These are phyloP conservation scores for Nomada fucata DNA, from an alignment of 2,888 invertebrate species.

Conservation along the genomic window DNA sequence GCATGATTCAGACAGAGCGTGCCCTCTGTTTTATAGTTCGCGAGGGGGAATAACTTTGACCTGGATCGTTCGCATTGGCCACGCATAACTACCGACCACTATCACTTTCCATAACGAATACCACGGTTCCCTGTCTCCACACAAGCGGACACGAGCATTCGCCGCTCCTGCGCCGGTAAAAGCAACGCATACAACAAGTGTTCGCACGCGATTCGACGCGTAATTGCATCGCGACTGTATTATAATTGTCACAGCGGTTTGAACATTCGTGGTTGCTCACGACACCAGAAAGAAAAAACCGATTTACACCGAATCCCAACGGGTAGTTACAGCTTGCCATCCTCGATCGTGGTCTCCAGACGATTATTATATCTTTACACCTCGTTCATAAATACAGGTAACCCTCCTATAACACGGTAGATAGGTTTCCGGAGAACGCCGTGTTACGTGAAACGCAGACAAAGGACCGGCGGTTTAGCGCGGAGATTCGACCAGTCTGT, in stretches of 20 bases:
- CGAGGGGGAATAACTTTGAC: constrained; percentile 79
- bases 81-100: constrained; percentile 67
- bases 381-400: too few species aligned
- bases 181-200: constrained; percentile 27
- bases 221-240: constrained; percentile 40
- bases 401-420: too few species aligned
- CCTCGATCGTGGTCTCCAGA: not conserved
- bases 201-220: constrained; percentile 33
- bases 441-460: too few species aligned
- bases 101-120: constrained; percentile 70
- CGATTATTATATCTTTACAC: too few species aligned
- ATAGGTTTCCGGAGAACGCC: too few species aligned
- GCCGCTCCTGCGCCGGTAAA: constrained; percentile 25
- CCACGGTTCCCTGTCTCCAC: constrained; percentile 52
- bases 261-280: constrained; percentile 18
- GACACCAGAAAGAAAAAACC: not conserved
- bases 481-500: too few species aligned
- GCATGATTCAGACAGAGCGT: not conserved
- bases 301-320: not conserved
- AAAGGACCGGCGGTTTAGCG: too few species aligned
- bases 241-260: not conserved
- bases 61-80: constrained; percentile 77
- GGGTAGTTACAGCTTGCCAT: not conserved
- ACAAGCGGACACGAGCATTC: constrained; percentile 29
- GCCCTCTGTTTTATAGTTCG: constrained; percentile 58